Evolutionary conservation across 2,797 vertebrate genomes (phyloP).

Genomic region (Dicrostonyx torquatus): DNA sequence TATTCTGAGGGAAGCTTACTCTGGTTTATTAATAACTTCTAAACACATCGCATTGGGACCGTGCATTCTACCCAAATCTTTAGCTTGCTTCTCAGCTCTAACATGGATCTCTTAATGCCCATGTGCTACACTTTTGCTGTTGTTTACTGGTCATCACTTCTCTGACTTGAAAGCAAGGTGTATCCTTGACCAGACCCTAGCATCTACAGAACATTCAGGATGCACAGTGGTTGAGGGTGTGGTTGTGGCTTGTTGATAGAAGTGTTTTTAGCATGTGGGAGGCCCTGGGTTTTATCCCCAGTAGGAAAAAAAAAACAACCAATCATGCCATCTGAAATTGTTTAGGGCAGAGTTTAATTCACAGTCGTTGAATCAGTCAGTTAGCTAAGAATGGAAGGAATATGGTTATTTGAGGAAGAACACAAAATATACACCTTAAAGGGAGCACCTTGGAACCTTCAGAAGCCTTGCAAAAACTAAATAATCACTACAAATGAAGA

Average conservation of each 20-base stretch:
- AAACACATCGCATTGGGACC: not conserved
- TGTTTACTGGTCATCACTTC: not conserved
- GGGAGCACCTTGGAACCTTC: not conserved
- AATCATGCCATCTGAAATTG: not conserved
- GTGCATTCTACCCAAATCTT: not conserved
- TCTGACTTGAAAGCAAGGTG: not conserved
- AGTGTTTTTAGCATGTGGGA: not conserved
- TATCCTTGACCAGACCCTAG: not conserved
- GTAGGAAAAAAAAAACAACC: not conserved
- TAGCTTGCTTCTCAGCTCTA: not conserved
- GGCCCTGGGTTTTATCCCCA: not conserved
- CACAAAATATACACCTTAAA: not conserved
- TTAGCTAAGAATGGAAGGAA: not conserved
- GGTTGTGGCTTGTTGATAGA: not conserved
- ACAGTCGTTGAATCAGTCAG: not conserved
- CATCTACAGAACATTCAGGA: not conserved
- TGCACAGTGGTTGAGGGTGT: not conserved
- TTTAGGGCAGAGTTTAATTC: not conserved
- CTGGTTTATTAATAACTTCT: not conserved
- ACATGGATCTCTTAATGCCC: not conserved
- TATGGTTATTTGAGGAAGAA: not conserved
- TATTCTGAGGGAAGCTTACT: not conserved
- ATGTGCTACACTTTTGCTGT: accelerated
- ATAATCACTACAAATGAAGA: not conserved
- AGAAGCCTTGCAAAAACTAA: not conserved